These are phyloP conservation scores for Otus scops DNA, from an alignment of 2,797 vertebrate species.

Conservation along the genomic window DNA sequence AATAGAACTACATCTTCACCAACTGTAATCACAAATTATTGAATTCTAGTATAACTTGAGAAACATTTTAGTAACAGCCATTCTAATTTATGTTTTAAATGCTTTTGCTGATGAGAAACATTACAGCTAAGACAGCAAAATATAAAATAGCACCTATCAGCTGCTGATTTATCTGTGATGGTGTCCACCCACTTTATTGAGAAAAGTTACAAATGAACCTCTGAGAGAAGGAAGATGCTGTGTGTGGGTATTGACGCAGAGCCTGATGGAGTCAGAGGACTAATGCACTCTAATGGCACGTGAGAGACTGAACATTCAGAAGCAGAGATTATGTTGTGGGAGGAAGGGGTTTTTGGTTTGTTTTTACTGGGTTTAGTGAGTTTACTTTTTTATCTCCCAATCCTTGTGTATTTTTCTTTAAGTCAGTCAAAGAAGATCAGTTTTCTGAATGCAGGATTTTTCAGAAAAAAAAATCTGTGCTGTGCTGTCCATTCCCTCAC, in stretches of 20 bases:
- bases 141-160: not conserved
- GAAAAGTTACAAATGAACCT: not conserved
- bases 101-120: not conserved
- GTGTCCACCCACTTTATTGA: not conserved
- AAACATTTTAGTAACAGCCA: not conserved
- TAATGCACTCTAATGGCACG: accelerated
- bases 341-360: not conserved
- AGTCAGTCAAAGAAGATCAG: not conserved
- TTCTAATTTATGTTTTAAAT: not conserved
- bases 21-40: not conserved
- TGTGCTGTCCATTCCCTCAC: not conserved
- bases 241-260: not conserved
- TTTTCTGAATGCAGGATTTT: not conserved
- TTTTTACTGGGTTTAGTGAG: not conserved
- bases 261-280: not conserved
- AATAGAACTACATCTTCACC: not conserved
- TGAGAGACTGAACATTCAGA: not conserved
- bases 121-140: not conserved
- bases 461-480: not conserved
- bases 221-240: not conserved
- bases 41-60: not conserved
- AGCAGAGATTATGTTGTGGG: not conserved
- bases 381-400: not conserved
- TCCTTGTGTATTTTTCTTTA: not conserved
- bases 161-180: not conserved